Conservation (phyloP, 2,113 vertebrate genomes). For the Gorsachius goisagi region DNA sequence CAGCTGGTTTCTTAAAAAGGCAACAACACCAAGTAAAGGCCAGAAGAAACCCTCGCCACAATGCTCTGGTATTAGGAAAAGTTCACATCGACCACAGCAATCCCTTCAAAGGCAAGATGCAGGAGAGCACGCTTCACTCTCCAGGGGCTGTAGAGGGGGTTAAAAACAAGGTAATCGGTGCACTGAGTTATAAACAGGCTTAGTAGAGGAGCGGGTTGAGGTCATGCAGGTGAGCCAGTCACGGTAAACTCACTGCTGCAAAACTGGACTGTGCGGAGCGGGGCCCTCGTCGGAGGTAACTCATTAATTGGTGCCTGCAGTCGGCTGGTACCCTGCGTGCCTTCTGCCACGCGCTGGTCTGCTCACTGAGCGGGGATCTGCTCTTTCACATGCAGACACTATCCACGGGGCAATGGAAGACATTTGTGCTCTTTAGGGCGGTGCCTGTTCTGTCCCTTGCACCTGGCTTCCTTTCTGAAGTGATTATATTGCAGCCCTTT, state of each 20-base stretch:
- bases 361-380: background rate
- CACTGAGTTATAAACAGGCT: background rate
- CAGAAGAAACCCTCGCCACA: background rate
- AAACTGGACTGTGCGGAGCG: background rate
- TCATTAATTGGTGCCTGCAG: background rate
- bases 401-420: background rate
- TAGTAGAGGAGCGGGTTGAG: background rate
- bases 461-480: background rate
- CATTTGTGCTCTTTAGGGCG: background rate
- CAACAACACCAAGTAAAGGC: background rate
- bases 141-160: fast-evolving
- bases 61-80: background rate
- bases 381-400: background rate
- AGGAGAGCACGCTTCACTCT: background rate
- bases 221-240: background rate
- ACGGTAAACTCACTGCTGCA: background rate
- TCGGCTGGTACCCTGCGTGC: background rate
- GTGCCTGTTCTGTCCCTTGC: background rate
- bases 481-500: background rate
- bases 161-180: background rate
- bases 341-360: fast-evolving
- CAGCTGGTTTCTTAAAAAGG: background rate
- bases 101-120: background rate
- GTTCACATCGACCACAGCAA: background rate
- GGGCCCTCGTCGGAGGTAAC: background rate